Evolutionary conservation across 2,113 vertebrate genomes (phyloP).

Genomic region (Forbesichthys agassizii): DNA sequence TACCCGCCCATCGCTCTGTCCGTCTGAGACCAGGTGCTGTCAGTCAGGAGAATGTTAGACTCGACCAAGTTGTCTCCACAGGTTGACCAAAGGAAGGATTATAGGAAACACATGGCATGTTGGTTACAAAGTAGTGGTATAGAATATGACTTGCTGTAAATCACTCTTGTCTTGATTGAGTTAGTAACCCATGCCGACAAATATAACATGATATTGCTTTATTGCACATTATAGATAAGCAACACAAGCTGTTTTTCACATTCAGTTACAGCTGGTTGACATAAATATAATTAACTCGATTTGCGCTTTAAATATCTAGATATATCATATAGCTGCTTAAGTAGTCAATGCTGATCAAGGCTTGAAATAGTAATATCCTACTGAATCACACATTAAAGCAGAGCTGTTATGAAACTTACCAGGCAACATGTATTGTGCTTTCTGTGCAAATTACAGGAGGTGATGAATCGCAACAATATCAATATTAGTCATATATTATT

Average conservation of each 20-base stretch:
- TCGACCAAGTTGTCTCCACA: not conserved
- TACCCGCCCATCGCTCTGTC: constrained; percentile 53
- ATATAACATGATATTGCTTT: not conserved
- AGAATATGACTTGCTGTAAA: not conserved
- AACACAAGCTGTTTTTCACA: too few relatives aligned
- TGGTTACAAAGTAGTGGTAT: too few relatives aligned
- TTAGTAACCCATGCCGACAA: not conserved
- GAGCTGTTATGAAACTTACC: too few relatives aligned
- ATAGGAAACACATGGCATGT: too few relatives aligned
- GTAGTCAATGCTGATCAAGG: constrained; percentile 9
- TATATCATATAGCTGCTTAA: constrained; percentile 14
- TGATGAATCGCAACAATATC: constrained; percentile 10
- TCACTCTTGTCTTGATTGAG: not conserved
- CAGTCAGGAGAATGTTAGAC: not conserved
- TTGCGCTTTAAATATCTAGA: constrained; percentile 1
- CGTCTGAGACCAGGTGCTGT: constrained; percentile 17
- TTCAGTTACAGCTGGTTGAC: too few relatives aligned
- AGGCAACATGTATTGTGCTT: not conserved
- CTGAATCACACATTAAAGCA: too few relatives aligned
- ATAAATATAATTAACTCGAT: not conserved
- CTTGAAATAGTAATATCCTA: not conserved
- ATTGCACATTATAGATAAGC: too few relatives aligned
- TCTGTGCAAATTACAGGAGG: not conserved
- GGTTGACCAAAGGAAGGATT: too few relatives aligned
- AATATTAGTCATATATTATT: not conserved